Evolutionary conservation across 2,888 invertebrate species (phyloP).

Genomic region (Clusia tigrina): DNA sequence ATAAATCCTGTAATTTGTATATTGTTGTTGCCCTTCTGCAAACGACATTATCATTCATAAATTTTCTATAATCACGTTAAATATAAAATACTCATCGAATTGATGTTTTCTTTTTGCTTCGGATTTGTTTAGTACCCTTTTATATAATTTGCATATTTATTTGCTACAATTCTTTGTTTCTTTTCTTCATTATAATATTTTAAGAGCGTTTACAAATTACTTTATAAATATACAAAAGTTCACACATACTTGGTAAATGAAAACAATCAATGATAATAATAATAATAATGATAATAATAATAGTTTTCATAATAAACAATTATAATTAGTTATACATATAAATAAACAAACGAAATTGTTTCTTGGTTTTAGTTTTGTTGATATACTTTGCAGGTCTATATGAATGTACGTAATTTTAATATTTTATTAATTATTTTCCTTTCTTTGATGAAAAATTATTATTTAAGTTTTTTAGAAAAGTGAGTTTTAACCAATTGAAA

Average conservation of each 20-base stretch:
- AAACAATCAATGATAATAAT: no score
- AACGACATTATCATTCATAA: constrained; percentile 24
- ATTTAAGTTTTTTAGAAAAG: not conserved
- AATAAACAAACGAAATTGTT: not conserved
- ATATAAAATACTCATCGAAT: constrained; percentile 9
- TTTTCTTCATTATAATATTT: no score
- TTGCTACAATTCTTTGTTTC: not conserved
- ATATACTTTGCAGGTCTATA: not conserved
- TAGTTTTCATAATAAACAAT: no score
- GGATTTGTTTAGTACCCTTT: not conserved
- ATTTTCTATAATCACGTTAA: constrained; percentile 25
- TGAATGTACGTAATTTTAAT: not conserved
- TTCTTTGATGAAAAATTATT: not conserved
- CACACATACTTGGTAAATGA: no score
- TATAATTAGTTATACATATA: not conserved
- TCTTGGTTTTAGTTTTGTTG: not conserved
- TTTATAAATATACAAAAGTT: not conserved
- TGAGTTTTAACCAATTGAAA: constrained; percentile 28
- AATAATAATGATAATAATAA: no score
- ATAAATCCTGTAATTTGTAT: constrained; percentile 15
- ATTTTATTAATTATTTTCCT: not conserved
- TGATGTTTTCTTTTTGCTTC: not conserved
- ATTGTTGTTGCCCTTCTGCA: not conserved
- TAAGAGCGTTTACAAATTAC: no score
- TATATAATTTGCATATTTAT: not conserved